A percentile compares a stretch with the other conserved stretches of the same genome.
Evolutionary conservation across 2,113 vertebrate genomes (phyloP).

Genomic region (Suricata suricatta): DNA sequence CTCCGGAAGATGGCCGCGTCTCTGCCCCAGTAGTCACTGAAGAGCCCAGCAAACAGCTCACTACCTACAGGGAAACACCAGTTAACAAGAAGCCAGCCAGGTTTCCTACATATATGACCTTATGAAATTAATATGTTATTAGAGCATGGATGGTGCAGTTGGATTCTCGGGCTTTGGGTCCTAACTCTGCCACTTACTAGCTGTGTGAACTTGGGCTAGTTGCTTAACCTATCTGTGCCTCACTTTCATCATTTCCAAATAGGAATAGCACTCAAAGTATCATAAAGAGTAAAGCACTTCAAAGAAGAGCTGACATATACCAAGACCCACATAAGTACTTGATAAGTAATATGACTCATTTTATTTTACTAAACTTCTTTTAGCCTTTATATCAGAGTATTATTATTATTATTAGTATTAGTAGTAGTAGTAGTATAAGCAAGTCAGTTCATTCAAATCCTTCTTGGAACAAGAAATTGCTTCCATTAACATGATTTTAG

Average conservation of each 20-base stretch:
- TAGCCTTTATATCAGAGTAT: neutral
- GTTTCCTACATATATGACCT: neutral
- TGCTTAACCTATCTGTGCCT: neutral
- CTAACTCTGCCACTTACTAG: neutral
- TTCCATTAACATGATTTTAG: neutral
- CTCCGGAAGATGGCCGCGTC: slow-evolving; percentile 93
- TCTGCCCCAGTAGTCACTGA: slow-evolving; percentile 96
- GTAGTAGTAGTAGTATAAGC: neutral
- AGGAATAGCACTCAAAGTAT: neutral
- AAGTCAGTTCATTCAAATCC: neutral
- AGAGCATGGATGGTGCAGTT: neutral
- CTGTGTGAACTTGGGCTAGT: neutral
- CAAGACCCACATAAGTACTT: neutral
- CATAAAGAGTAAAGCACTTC: neutral
- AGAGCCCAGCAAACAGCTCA: slow-evolving; percentile 93
- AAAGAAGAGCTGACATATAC: neutral
- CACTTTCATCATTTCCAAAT: neutral
- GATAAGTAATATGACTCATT: neutral
- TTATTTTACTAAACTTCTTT: neutral
- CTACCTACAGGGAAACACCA: slow-evolving; percentile 82
- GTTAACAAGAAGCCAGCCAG: neutral
- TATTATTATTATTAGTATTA: neutral
- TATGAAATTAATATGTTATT: too few relatives aligned
- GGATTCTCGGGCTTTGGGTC: neutral
- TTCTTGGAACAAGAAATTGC: neutral